Evolutionary conservation across 2,113 vertebrate genomes (phyloP).

Genomic region (Meles meles): DNA sequence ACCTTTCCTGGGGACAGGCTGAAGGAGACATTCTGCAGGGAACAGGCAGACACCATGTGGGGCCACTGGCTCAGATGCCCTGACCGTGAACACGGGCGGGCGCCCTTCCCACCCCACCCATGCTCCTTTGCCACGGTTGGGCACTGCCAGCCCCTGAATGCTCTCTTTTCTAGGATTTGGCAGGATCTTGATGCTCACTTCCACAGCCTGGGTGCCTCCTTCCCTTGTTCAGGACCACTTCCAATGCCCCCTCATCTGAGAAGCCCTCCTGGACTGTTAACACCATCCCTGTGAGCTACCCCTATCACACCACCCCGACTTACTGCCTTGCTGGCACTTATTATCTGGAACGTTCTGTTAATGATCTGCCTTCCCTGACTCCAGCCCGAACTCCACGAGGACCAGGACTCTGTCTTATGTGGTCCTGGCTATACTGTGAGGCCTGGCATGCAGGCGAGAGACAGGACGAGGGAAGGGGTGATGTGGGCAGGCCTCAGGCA

Average conservation of each 20-base stretch:
- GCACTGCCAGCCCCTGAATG: fast-evolving
- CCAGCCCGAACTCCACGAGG: background rate
- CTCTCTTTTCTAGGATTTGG: background rate
- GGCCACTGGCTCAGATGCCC: background rate
- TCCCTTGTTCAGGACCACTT: background rate
- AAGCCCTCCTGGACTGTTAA: background rate
- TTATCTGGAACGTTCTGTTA: background rate
- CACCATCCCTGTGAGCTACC: background rate
- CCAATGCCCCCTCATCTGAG: background rate
- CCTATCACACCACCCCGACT: background rate
- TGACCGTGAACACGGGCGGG: fast-evolving
- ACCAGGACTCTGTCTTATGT: fast-evolving
- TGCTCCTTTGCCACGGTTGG: background rate
- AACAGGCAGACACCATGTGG: fast-evolving
- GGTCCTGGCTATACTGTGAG: fast-evolving
- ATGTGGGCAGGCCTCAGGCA: fast-evolving
- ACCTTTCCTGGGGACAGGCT: conserved; percentile 91
- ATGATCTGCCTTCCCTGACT: no score
- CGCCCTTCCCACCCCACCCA: no score
- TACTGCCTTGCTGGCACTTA: background rate
- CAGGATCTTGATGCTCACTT: background rate
- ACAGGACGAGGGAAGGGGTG: fast-evolving
- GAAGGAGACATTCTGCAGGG: conserved; percentile 91
- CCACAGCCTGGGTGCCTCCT: background rate
- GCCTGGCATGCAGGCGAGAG: background rate